Evolutionary conservation across 2,888 invertebrate genomes (phyloP).

Genomic region (Yponomeuta malinellus): DNA sequence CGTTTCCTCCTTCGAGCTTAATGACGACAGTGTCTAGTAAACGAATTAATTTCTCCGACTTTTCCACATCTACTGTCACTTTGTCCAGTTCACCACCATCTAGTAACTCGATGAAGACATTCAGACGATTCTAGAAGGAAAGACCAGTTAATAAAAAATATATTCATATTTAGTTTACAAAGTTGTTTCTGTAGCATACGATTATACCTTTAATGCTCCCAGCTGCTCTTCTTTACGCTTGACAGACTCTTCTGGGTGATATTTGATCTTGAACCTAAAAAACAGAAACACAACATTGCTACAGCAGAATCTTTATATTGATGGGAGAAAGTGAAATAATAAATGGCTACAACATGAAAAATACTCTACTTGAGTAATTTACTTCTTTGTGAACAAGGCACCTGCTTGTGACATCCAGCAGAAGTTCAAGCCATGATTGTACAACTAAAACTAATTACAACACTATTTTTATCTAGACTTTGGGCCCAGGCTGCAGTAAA

Average conservation of each 20-base stretch:
- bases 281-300: slow-evolving; percentile 25
- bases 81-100: slow-evolving; percentile 83
- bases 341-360: slow-evolving; percentile 14
- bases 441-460: neutral
- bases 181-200: neutral
- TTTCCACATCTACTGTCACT: slow-evolving; percentile 90
- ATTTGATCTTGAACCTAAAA: slow-evolving; percentile 98
- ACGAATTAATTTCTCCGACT: slow-evolving; percentile 87
- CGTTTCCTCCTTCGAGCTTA: slow-evolving; percentile 94
- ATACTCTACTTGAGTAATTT: neutral
- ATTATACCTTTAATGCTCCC: slow-evolving; percentile 82
- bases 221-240: slow-evolving; percentile 92
- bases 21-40: slow-evolving; percentile 97
- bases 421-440: slow-evolving; percentile 1
- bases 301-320: slow-evolving; percentile 4
- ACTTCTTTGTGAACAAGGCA: neutral
- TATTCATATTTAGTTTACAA: neutral
- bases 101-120: slow-evolving; percentile 91
- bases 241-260: slow-evolving; percentile 97
- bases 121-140: slow-evolving; percentile 83
- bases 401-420: slow-evolving; percentile 10
- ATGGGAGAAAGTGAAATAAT: neutral
- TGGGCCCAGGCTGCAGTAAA: neutral
- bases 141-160: neutral
- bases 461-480: neutral